Evolutionary conservation across 2,888 invertebrate species (phyloP).

Genomic region (Digitonthophagus gazella): DNA sequence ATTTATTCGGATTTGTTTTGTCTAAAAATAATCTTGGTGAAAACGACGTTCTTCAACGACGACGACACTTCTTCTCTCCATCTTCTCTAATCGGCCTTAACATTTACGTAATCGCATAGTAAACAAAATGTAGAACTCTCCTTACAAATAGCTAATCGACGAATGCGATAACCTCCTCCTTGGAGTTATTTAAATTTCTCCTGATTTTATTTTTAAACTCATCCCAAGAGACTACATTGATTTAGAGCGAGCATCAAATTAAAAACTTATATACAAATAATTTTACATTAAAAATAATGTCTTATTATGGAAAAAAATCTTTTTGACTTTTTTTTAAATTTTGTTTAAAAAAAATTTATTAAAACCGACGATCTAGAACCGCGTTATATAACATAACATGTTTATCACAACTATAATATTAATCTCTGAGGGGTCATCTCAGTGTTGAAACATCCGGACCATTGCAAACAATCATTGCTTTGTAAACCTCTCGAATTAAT

Average conservation of each 20-base stretch:
- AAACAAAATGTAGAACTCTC: neutral
- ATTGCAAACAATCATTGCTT: neutral
- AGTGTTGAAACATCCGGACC: neutral
- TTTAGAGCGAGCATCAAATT: too few species aligned
- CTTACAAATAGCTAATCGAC: neutral
- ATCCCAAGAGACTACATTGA: neutral
- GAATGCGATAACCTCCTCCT: neutral
- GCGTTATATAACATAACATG: neutral
- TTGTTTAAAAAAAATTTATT: neutral
- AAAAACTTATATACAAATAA: too few species aligned
- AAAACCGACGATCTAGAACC: neutral
- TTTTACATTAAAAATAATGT: too few species aligned
- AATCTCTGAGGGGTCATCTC: neutral
- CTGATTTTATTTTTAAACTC: neutral
- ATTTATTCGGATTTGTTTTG: neutral
- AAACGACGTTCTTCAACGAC: neutral
- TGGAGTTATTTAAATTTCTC: neutral
- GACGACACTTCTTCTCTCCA: neutral
- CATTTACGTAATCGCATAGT: neutral
- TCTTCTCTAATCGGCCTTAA: neutral
- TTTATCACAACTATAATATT: neutral
- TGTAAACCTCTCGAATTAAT: neutral
- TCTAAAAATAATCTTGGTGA: neutral
- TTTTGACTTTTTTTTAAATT: neutral
- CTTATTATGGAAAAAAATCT: too few species aligned